Conservation (phyloP, 1,140 invertebrate species). For the Meloidogyne exigua region DNA sequence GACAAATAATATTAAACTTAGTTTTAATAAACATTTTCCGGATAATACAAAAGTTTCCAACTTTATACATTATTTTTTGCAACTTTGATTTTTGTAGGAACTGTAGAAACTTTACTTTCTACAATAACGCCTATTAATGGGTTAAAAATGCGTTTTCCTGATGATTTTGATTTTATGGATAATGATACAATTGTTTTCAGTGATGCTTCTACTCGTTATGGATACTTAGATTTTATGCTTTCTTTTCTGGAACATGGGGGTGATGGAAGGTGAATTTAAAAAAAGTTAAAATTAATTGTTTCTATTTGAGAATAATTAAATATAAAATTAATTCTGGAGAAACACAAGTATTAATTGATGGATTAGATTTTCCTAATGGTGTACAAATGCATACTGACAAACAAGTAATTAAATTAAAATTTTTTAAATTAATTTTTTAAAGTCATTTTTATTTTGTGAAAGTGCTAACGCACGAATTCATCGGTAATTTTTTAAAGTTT, state of each 20-base stretch:
- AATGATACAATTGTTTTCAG: constrained; percentile 42
- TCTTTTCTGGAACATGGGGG: constrained; percentile 32
- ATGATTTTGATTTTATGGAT: constrained; percentile 37
- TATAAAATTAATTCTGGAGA: constrained; percentile 40
- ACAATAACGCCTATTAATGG: constrained; percentile 27
- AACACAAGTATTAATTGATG: constrained; percentile 25
- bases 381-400: constrained; percentile 45
- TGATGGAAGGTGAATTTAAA: constrained; percentile 31
- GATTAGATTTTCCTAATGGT: constrained; percentile 39
- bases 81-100: constrained; percentile 14
- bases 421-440: background rate
- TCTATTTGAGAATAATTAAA: constrained; percentile 37
- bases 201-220: constrained; percentile 33
- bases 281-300: background rate
- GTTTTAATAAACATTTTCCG: too few relatives aligned
- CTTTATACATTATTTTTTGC: too few relatives aligned
- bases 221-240: constrained; percentile 16
- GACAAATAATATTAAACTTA: too few relatives aligned
- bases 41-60: too few relatives aligned
- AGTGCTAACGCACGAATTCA: constrained; percentile 20
- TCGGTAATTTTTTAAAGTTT: background rate
- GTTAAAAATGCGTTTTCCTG: constrained; percentile 19
- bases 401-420: constrained; percentile 6
- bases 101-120: constrained; percentile 26
- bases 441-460: constrained; percentile 32